Conservation (phyloP, 2,113 vertebrate genomes). For the Oophaga pumilio region DNA sequence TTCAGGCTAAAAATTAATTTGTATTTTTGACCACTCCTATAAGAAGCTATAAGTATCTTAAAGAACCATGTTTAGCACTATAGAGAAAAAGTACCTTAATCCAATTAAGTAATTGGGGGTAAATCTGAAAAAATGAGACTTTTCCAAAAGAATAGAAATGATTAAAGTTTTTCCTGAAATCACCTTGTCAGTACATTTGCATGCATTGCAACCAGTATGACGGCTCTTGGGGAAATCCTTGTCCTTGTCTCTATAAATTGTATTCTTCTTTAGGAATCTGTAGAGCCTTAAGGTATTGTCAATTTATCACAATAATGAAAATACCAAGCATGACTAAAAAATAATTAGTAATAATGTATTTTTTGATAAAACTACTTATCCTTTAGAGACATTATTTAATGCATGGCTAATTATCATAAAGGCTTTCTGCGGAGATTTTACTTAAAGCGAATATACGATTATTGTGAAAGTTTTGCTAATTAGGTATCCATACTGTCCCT, state of each 20-base stretch:
- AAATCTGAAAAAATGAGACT: not conserved
- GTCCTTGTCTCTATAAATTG: conserved; percentile 35
- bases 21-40: too few species aligned
- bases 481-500: not conserved
- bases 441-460: conserved; percentile 17
- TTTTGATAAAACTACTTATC: conserved; percentile 51
- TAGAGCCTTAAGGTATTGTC: conserved; percentile 51
- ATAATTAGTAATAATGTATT: conserved; percentile 48
- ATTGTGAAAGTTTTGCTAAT: not conserved
- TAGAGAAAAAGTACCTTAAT: too few species aligned
- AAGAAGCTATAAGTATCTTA: too few species aligned
- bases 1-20: too few species aligned
- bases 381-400: conserved; percentile 51
- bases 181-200: conserved; percentile 19
- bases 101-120: not conserved
- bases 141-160: not conserved
- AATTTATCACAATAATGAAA: conserved; percentile 58
- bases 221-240: conserved; percentile 38
- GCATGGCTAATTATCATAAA: conserved; percentile 32
- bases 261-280: conserved; percentile 19
- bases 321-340: conserved; percentile 55
- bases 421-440: conserved; percentile 24
- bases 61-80: too few species aligned
- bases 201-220: conserved; percentile 20
- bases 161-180: not conserved